phyloP scores from a whole-genome alignment of 2,888 invertebrate genomes.

The Macrosiphum euphorbiae region DNA sequence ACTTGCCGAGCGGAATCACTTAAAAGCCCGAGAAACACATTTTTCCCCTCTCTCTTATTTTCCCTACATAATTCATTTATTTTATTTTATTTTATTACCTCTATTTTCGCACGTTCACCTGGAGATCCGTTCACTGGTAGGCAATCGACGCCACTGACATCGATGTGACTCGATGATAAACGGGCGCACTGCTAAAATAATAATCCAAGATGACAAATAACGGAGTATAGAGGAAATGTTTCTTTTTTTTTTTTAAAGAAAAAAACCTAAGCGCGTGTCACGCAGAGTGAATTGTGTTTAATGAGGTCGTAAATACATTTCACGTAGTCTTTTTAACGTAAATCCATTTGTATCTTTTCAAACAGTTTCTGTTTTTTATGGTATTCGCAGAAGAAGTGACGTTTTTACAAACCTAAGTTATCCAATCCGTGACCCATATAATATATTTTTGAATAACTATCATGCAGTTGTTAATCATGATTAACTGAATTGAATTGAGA shows the following conservation, averaged over 20 bases:
- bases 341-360: slow-evolving; percentile 39
- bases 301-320: slow-evolving; percentile 52
- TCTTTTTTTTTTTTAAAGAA: background rate
- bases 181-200: background rate
- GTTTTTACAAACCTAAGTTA: background rate
- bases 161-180: background rate
- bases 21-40: background rate
- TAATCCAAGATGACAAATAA: slow-evolving; percentile 45
- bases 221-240: slow-evolving; percentile 17
- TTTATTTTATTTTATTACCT: slow-evolving; percentile 10
- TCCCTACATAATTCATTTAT: slow-evolving; percentile 31
- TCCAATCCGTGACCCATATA: background rate
- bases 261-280: slow-evolving; percentile 28
- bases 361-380: slow-evolving; percentile 7
- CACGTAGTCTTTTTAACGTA: background rate
- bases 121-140: background rate
- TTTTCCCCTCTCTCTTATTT: background rate
- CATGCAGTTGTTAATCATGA: background rate
- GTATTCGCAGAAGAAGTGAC: background rate
- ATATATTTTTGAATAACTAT: background rate
- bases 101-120: background rate
- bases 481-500: background rate
- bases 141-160: background rate
- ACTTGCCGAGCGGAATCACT: background rate
- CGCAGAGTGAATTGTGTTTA: slow-evolving; percentile 39